Percentiles rank a stretch among this genome's conserved stretches.
Conservation (phyloP, 2,888 invertebrate genomes). For the Dasysyrphus albostriatus region DNA sequence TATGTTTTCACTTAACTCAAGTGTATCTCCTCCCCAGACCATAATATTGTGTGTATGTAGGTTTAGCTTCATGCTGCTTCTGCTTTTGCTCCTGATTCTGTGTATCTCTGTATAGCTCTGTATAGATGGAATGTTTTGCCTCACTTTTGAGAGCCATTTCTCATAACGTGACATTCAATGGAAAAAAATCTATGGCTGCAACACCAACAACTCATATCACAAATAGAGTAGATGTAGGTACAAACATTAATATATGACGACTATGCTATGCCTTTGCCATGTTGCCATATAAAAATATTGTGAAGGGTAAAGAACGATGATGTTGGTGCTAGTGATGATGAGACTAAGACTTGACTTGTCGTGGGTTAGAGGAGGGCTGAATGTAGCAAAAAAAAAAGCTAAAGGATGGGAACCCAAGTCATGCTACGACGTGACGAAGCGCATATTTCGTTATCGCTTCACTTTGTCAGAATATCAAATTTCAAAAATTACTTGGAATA, state of each 20-base stretch:
- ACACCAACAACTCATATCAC: conserved; percentile 12
- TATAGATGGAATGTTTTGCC: conserved; percentile 28
- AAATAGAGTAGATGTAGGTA: background rate
- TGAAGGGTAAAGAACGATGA: conserved; percentile 27
- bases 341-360: conserved; percentile 15
- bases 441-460: conserved; percentile 71
- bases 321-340: conserved; percentile 1
- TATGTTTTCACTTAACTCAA: conserved; percentile 68
- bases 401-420: conserved; percentile 68
- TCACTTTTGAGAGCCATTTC: conserved; percentile 58
- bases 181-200: conserved; percentile 36
- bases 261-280: no score
- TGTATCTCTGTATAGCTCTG: background rate
- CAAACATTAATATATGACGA: no score
- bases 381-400: conserved; percentile 8
- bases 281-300: background rate
- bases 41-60: background rate
- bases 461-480: conserved; percentile 75
- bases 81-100: conserved; percentile 14
- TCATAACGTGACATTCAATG: conserved; percentile 68
- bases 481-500: conserved; percentile 69
- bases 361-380: background rate
- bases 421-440: conserved; percentile 67
- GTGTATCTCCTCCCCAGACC: conserved; percentile 56
- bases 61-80: conserved; percentile 22